Conservation (phyloP, 2,113 vertebrate species). For the Limanda limanda region DNA sequence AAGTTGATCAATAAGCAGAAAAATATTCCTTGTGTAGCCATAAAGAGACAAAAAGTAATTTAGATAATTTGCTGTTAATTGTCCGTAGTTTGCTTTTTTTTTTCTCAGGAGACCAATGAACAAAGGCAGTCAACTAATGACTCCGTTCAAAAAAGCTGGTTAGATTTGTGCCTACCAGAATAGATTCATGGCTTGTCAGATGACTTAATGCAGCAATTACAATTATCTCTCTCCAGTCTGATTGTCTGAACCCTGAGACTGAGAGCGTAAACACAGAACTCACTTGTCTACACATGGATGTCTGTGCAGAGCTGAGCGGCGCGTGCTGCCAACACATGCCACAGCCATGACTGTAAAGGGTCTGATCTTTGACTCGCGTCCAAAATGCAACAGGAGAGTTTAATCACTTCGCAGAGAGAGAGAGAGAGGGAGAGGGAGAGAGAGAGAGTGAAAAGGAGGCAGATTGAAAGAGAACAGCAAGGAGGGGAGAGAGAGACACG, state of each 20-base stretch:
- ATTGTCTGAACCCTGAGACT: slow-evolving; percentile 28
- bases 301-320: slow-evolving; percentile 2
- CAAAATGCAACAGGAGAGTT: slow-evolving; percentile 69
- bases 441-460: slow-evolving; percentile 31
- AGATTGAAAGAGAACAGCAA: slow-evolving; percentile 10
- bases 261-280: slow-evolving; percentile 30
- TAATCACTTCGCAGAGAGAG: slow-evolving; percentile 59
- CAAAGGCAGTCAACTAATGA: slow-evolving; percentile 7
- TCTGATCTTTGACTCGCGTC: slow-evolving; percentile 63
- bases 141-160: slow-evolving; percentile 35
- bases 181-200: slow-evolving; percentile 35
- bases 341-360: slow-evolving; percentile 60
- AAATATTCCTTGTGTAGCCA: background rate
- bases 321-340: slow-evolving; percentile 64
- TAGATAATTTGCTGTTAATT: slow-evolving; percentile 4
- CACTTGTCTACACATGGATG: slow-evolving; percentile 22
- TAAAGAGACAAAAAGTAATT: slow-evolving; percentile 1
- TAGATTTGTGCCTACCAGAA: slow-evolving; percentile 6
- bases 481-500: slow-evolving; percentile 34
- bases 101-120: background rate
- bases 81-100: slow-evolving; percentile 8
- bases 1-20: background rate
- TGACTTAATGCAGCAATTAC: slow-evolving; percentile 47
- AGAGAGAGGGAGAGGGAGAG: slow-evolving; percentile 6
- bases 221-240: slow-evolving; percentile 46